Base-by-base conservation (phyloP, 1,140 invertebrate genomes). In the Trachymyrmex septentrionalis region DNA sequence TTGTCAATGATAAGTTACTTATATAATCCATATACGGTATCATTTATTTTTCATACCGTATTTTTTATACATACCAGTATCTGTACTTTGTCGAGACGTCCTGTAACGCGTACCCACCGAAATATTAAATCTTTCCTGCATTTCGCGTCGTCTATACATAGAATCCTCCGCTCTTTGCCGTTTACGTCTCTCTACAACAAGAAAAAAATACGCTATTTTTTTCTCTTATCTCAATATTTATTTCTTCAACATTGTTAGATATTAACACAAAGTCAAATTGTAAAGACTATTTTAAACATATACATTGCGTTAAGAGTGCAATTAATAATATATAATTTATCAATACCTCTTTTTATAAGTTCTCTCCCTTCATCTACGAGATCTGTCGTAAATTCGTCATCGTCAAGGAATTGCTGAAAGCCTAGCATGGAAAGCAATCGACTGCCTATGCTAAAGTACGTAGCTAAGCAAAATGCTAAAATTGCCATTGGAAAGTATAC, bases 401-500 rank as follows among this genome's bases (percentile, higher is more conserved):
- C 98, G 4, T 97, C 98, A 66, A 99, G 96, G 95, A 99, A 99
- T 95, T 99, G 99, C 94, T 99, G 98, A 95, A 99, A 99, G 38
- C 99, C 99, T 87, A 99, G 96, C 59, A 98, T 96, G 44, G 98
- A 98, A 10, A 99, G 95, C 61, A 99, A 95, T 81, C 98, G 96
- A 86, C 98, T 98, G 48, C 99, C 99, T n/a, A 99, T 94, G 92
- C 98, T 98, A 94, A 99, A 99, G 96, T 99, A 99, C 0, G 99
- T 99, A 76, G 98, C 98, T 81, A 99, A 94, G 93, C 99, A 99
- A 90, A 99, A 97, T 77, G 98, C 96, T 57, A 99, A 96, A 93
- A 99, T 99, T 69, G 98, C 97, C 96, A 99, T 99, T 0, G 99
- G 99, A 95, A 99, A 99, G 94, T 99, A 99, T 59, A 99, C 98